Conservation (phyloP, 2,113 vertebrate species). For the Papio anubis region DNA sequence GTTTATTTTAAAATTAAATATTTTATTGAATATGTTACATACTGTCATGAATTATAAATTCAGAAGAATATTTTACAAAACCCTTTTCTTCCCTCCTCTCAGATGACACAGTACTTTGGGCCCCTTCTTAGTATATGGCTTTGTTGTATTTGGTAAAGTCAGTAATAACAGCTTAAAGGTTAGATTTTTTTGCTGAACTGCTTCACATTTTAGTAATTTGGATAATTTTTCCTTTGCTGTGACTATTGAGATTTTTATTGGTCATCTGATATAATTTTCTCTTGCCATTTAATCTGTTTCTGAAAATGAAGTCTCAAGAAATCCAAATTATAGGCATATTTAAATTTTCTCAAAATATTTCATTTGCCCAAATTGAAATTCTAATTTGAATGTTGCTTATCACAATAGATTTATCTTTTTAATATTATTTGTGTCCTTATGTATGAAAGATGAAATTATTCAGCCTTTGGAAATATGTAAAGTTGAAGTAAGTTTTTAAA, state of each 20-base stretch:
- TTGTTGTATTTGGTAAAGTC: constrained; percentile 18
- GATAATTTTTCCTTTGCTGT: constrained; percentile 61
- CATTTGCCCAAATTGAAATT: background rate
- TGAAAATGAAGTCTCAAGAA: background rate
- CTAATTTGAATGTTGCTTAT: background rate
- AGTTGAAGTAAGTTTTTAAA: constrained; percentile 29
- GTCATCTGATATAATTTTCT: constrained; percentile 36
- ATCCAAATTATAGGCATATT: background rate
- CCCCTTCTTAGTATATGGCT: background rate
- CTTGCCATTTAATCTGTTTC: constrained; percentile 62
- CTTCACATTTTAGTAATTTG: constrained; percentile 60
- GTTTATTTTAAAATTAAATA: constrained; percentile 13
- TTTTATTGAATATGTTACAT: background rate
- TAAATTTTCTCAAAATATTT: constrained; percentile 2
- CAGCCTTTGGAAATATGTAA: background rate
- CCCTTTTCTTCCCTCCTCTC: background rate
- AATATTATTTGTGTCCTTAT: background rate
- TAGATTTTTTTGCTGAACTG: constrained; percentile 63
- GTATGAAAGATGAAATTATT: constrained; percentile 23
- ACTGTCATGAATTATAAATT: background rate
- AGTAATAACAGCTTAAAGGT: constrained; percentile 51
- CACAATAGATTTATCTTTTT: background rate
- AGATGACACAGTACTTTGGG: background rate
- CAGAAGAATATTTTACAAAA: background rate
- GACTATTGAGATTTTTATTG: constrained; percentile 62